Evolutionary conservation across 2,888 invertebrate genomes (phyloP).

Genomic region (Ctenicera cuprea): DNA sequence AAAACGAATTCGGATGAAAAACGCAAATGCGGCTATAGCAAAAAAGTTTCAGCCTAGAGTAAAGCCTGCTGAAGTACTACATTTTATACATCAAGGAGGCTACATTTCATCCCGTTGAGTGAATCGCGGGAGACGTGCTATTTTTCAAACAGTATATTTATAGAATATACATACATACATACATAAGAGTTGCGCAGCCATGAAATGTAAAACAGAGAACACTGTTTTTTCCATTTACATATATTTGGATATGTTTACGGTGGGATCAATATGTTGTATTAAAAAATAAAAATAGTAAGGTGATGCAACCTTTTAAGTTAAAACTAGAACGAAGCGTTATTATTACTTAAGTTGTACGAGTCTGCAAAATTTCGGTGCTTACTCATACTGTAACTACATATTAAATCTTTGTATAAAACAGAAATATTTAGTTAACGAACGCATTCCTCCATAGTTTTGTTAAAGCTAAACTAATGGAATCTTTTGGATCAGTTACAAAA

Average conservation of each 20-base stretch:
- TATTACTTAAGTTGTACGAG: too few species aligned
- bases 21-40: background rate
- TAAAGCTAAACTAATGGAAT: too few species aligned
- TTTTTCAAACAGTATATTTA: constrained; percentile 28
- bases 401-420: too few species aligned
- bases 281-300: too few species aligned
- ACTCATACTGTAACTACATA: too few species aligned
- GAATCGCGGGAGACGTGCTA: constrained; percentile 28
- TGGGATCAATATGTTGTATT: background rate
- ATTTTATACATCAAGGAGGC: constrained; percentile 14
- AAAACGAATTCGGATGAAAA: background rate
- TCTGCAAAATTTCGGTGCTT: too few species aligned
- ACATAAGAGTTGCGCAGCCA: background rate
- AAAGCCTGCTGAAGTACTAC: constrained; percentile 4
- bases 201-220: constrained; percentile 15
- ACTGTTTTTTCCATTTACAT: background rate
- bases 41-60: background rate
- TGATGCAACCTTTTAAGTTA: too few species aligned
- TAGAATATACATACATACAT: constrained; percentile 3
- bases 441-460: too few species aligned
- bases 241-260: background rate
- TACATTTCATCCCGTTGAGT: constrained; percentile 23
- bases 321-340: too few species aligned
- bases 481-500: too few species aligned
- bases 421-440: too few species aligned